Base-by-base conservation (phyloP, 2,113 vertebrate genomes). In the Anolis sagrei region DNA sequence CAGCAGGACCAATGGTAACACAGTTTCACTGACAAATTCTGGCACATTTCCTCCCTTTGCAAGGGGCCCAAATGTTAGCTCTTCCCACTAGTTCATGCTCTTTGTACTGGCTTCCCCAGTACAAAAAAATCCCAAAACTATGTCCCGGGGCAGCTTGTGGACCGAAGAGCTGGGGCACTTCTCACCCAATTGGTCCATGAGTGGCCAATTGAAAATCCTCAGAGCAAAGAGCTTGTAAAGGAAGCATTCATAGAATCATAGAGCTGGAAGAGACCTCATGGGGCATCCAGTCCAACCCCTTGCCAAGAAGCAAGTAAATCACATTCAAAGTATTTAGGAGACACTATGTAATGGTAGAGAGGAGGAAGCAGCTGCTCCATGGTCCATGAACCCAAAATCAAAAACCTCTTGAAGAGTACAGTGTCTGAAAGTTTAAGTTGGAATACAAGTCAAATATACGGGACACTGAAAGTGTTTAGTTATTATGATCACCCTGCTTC, bases 1-100 rank as follows among this genome's bases (percentile, higher is more conserved):
- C 84, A 74, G 69, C 3, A 21, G 39, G 74, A 13, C 13, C 23
- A 32, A 29, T 86, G 74, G 54, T 39, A 86, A 80, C 77, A 86
- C 39, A 11, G 2, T 27, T 32, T 62, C 54, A 72, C 11, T 34
- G 36, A 16, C 54, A 80, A 80, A 61, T 74, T 79, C 23, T 68
- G 61, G 21, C 73, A 29, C 21, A 23, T 54, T 29, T 44, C 10
- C 48, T 54, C n/a, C 19, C 29, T 72, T 73, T 27, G 29, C 29
- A 48, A 80, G 29, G 70, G 16, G 29, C 13, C 54, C 13, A 34
- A 5, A 39, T 8, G 19, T 49, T 21, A 10, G 13, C 68, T 13
- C 2, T 78, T 66, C 23, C 27, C 19, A 58, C 25, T 70, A 18
- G 49, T 32, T 7, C 9, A 8, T 49, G 61, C 48, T 36, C 16